Evolutionary conservation across 2,888 invertebrate genomes (phyloP).

Genomic region (Linnaemya tessellans): DNA sequence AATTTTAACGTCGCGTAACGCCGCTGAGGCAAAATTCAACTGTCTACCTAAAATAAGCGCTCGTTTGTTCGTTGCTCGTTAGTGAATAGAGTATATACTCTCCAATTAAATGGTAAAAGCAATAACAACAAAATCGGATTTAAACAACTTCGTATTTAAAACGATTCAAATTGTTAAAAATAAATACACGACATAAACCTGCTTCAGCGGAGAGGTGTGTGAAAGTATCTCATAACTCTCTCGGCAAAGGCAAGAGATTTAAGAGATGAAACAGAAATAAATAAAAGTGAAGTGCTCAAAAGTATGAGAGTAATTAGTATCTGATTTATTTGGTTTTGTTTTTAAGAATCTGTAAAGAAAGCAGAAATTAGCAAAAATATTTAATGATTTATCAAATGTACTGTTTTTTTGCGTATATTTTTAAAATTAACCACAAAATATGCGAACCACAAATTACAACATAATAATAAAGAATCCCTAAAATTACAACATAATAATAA

Average conservation of each 20-base stretch:
- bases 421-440: slow-evolving; percentile 60
- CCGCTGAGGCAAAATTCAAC: slow-evolving; percentile 79
- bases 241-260: slow-evolving; percentile 25
- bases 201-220: slow-evolving; percentile 41
- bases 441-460: slow-evolving; percentile 21
- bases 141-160: slow-evolving; percentile 50
- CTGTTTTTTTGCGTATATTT: slow-evolving; percentile 63
- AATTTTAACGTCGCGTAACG: slow-evolving; percentile 78
- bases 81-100: slow-evolving; percentile 69
- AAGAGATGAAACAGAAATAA: neutral
- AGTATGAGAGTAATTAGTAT: slow-evolving; percentile 6
- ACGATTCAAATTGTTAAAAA: slow-evolving; percentile 38
- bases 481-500: slow-evolving; percentile 29
- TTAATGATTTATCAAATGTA: slow-evolving; percentile 63
- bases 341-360: slow-evolving; percentile 23
- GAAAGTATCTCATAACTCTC: slow-evolving; percentile 37
- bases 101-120: slow-evolving; percentile 74
- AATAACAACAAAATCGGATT: slow-evolving; percentile 72
- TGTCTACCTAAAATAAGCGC: slow-evolving; percentile 72
- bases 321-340: neutral
- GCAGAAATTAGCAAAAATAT: slow-evolving; percentile 44
- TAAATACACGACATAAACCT: slow-evolving; percentile 54
- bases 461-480: slow-evolving; percentile 32
- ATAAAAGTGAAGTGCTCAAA: slow-evolving; percentile 41
- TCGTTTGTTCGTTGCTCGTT: slow-evolving; percentile 74